These are phyloP conservation scores for Melanogrammus aeglefinus DNA, from an alignment of 2,797 vertebrate species.

Conservation along the genomic window DNA sequence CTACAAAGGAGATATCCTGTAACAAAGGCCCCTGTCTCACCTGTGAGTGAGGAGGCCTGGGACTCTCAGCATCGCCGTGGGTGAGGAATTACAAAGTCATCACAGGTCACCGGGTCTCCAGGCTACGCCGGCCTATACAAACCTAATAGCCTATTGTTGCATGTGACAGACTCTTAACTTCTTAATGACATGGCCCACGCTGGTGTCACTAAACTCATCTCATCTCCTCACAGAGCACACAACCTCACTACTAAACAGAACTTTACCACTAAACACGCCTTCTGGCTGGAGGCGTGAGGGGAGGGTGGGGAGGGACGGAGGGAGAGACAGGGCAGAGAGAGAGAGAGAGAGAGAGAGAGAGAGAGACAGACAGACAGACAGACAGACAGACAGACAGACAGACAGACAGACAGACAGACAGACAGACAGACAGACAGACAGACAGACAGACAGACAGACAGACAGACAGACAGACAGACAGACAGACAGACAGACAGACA, in stretches of 20 bases:
- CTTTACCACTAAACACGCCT: neutral
- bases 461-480: too few relatives aligned
- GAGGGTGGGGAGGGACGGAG: conserved; percentile 9
- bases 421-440: too few relatives aligned
- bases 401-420: too few relatives aligned
- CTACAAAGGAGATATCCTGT: conserved; percentile 52
- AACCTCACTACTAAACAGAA: conserved; percentile 32
- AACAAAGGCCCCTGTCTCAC: conserved; percentile 42
- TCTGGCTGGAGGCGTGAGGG: conserved; percentile 36
- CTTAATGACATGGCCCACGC: conserved; percentile 46
- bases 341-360: too few relatives aligned
- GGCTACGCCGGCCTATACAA: conserved; percentile 36
- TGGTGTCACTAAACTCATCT: conserved; percentile 36
- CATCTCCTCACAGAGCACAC: conserved; percentile 36
- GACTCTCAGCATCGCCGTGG: conserved; percentile 44
- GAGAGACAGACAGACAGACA: too few relatives aligned
- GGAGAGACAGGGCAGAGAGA: neutral
- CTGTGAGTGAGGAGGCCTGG: conserved; percentile 39
- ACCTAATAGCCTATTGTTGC: conserved; percentile 52
- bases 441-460: too few relatives aligned
- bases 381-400: neutral
- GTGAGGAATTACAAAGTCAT: conserved; percentile 47
- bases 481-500: too few relatives aligned
- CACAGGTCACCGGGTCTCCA: conserved; percentile 51
- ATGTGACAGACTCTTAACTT: conserved; percentile 56